Base-by-base conservation (phyloP, 2,113 vertebrate genomes). In the Lepisosteus osseus region DNA sequence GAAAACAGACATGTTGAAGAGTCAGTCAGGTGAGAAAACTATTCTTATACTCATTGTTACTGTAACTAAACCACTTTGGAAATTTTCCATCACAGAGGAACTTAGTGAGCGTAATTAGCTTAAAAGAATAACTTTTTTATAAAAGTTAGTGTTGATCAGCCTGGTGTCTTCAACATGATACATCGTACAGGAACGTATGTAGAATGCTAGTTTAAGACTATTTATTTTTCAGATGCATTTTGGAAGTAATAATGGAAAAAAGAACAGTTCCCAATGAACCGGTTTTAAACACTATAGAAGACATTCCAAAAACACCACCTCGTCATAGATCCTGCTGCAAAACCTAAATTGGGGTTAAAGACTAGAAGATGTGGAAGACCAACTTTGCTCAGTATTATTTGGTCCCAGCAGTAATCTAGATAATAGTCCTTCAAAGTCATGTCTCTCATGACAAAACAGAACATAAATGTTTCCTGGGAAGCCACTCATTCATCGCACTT, bases 1-100 rank as follows among this genome's bases (percentile, higher is more conserved):
- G 54, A 69, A 14, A 69, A 69, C 41, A 59, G 7, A 5, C 9
- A 69, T 8, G 57, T 69, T 43, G 68, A 69, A 15, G 55, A 69
- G 42, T 43, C 68, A 13, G 68, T 69, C 29, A 43, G 56, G 68
- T 69, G 41, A n/a, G 68, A 40, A 44, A 47, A 68, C 29, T 29
- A 29, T 29, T 29, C 1, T 29, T 11, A 56, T 56, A 41, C 41
- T 41, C 8, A 41, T 4, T 54, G 40, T 8, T 41, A 13, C 47
- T 54, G 15, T 54, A 8, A n/a, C 8, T 55, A 17, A 14, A 65
- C 40, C 3, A 7, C 47, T 17, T 43, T 29, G 29, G 29, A 29
- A 29, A 29, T 29, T 29, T 29, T 29, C 29, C 1, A 29, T 29
- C 29, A 2, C 29, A 29, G 29, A 29, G 29, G 29, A 29, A 29